These are phyloP conservation scores for Crotalus viridis DNA, from an alignment of 2,113 vertebrate species.

Conservation along the genomic window DNA sequence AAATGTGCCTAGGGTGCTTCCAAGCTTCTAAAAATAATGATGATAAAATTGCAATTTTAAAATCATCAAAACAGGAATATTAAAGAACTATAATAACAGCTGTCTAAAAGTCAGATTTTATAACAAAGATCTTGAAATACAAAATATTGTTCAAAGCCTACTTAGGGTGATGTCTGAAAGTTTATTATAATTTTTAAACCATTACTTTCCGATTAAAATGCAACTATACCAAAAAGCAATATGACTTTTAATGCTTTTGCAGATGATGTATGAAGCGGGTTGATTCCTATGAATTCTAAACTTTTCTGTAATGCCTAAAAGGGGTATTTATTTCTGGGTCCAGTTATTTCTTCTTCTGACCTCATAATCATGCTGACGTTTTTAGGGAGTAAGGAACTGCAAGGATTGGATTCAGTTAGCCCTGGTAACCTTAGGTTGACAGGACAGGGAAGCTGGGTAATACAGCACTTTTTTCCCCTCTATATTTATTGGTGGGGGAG, in stretches of 20 bases:
- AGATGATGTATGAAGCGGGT: not conserved
- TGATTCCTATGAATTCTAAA: not conserved
- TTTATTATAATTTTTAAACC: not conserved
- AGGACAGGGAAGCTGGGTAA: not conserved
- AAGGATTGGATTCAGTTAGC: not conserved
- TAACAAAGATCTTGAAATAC: not conserved
- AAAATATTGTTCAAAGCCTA: not conserved
- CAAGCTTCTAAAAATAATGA: not conserved
- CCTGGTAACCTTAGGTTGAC: not conserved
- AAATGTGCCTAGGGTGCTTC: not conserved
- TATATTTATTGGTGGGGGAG: not conserved
- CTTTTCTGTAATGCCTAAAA: not conserved
- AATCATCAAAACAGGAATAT: not conserved
- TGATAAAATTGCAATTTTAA: not conserved
- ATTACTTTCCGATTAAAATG: not conserved
- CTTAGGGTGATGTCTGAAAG: not conserved
- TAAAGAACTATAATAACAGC: not conserved
- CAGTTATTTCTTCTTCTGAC: not conserved
- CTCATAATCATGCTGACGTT: not conserved
- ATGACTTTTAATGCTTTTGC: not conserved
- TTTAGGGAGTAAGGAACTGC: not conserved
- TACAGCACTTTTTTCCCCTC: not conserved
- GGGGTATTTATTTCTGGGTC: not conserved
- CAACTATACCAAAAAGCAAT: not conserved
- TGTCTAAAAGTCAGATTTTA: not conserved